These are phyloP conservation scores for Bucco capensis DNA, from an alignment of 2,113 vertebrate genomes.

Conservation along the genomic window DNA sequence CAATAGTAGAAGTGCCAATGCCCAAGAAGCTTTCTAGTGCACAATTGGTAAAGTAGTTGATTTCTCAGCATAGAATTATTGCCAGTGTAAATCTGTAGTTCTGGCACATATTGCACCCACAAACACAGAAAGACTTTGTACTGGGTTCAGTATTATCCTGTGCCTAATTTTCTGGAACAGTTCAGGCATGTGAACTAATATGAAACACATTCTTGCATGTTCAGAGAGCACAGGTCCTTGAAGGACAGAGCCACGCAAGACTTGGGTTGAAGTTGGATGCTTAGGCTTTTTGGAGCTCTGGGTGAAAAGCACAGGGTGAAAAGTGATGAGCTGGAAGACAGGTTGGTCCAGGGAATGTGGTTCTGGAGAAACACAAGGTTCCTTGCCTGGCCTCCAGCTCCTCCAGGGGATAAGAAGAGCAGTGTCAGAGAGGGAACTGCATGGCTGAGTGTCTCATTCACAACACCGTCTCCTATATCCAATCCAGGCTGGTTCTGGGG, in stretches of 20 bases:
- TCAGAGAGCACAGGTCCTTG: not conserved
- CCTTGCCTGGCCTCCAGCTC: not conserved
- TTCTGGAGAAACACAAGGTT: not conserved
- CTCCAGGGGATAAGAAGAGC: not conserved
- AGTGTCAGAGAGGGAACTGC: not conserved
- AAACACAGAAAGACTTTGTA: not conserved
- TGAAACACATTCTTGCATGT: not conserved
- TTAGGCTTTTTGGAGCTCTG: not conserved
- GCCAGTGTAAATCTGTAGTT: not conserved
- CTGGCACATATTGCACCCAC: not conserved
- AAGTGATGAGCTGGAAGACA: not conserved
- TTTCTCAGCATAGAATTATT: not conserved
- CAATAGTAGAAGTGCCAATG: constrained; percentile 89
- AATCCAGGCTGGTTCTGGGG: not conserved
- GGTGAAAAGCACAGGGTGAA: not conserved
- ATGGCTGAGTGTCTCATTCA: not conserved
- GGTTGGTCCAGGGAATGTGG: not conserved
- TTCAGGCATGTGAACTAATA: not conserved
- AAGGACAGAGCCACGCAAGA: not conserved
- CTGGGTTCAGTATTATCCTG: not conserved
- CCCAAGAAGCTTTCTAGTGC: constrained; percentile 79
- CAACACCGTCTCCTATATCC: not conserved
- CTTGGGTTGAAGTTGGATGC: not conserved
- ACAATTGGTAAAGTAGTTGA: constrained; percentile 76
- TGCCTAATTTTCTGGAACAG: not conserved